These are phyloP conservation scores for Lagria hirta DNA, from an alignment of 2,888 invertebrate species.

Conservation along the genomic window DNA sequence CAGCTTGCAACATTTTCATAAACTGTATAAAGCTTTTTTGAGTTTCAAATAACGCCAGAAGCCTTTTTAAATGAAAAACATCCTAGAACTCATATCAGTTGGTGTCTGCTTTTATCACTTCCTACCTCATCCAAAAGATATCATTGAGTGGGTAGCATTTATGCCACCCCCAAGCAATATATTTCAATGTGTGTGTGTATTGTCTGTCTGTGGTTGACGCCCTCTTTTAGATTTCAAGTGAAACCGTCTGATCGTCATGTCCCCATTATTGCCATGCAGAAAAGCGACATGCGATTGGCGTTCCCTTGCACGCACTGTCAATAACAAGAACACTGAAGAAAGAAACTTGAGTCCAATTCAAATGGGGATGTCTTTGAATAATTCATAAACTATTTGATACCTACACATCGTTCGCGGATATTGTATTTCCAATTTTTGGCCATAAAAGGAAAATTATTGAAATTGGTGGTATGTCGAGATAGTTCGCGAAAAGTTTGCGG, in stretches of 20 bases:
- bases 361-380: constrained; percentile 31
- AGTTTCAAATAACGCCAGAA: too few relatives aligned
- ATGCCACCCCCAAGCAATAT: constrained; percentile 31
- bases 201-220: constrained; percentile 39
- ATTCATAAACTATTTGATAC: constrained; percentile 38
- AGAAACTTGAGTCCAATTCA: constrained; percentile 32
- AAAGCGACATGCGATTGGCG: constrained; percentile 35
- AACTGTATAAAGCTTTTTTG: too few relatives aligned
- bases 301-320: constrained; percentile 34
- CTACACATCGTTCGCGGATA: constrained; percentile 30
- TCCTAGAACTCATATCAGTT: too few relatives aligned
- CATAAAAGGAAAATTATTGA: constrained; percentile 12
- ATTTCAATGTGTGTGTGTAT: constrained; percentile 29
- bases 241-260: constrained; percentile 31
- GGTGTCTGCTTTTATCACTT: too few relatives aligned
- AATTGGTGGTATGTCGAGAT: constrained; percentile 8
- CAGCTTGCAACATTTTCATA: too few relatives aligned
- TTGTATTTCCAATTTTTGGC: constrained; percentile 17
- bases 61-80: too few relatives aligned
- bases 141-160: constrained; percentile 8
- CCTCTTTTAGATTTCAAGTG: constrained; percentile 34
- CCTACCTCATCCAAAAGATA: too few relatives aligned
- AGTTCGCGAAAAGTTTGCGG: too few relatives aligned
- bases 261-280: constrained; percentile 34
- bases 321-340: constrained; percentile 33